Conservation (phyloP, 2,113 vertebrate species). For the Raja brachyura region DNA sequence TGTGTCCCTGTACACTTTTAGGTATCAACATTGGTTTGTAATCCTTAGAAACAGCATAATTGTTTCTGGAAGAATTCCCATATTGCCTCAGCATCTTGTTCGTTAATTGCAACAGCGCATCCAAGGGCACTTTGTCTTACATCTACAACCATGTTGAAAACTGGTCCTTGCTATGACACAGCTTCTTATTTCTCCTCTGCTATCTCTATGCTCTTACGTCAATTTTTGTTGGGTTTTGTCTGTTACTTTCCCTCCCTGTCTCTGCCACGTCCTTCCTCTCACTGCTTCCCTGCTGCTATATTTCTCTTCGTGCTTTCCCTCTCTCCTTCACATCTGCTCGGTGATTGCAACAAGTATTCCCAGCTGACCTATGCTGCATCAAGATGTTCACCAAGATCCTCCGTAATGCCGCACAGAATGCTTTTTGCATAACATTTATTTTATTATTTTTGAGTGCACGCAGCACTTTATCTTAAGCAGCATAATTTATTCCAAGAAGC, state of each 20-base stretch:
- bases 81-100: background rate
- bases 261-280: background rate
- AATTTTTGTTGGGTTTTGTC: background rate
- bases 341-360: background rate
- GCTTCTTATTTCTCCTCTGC: background rate
- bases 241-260: background rate
- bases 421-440: background rate
- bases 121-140: background rate
- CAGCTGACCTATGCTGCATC: background rate
- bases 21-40: background rate
- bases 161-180: background rate
- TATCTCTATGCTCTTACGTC: background rate
- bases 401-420: background rate
- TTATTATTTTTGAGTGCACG: slow-evolving; percentile 11
- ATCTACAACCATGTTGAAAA: background rate
- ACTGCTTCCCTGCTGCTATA: background rate
- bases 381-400: background rate
- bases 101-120: background rate
- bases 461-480: background rate
- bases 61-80: background rate
- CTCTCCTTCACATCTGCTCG: background rate
- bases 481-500: slow-evolving; percentile 24
- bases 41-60: background rate
- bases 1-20: background rate
- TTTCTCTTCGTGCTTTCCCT: background rate